A percentile compares a stretch with the other conserved stretches of the same genome.
Conservation (phyloP, 2,797 vertebrate species). For the Molossus alvarezi region DNA sequence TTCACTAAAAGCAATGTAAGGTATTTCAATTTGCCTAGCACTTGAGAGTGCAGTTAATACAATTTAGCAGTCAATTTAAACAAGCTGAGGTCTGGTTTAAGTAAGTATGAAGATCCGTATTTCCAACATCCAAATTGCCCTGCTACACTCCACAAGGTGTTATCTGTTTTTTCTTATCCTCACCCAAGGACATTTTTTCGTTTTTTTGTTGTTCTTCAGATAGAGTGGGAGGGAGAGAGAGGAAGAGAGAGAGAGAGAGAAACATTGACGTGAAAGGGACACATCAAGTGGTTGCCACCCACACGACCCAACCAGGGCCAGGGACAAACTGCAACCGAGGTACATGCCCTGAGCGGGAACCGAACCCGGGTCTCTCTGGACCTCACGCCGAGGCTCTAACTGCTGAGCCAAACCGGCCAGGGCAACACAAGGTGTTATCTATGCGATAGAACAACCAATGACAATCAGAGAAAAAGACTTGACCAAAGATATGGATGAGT, state of each 20-base stretch:
- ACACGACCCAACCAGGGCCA: too few species aligned
- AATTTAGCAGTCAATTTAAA: constrained; percentile 62
- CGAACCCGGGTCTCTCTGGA: too few species aligned
- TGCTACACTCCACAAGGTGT: neutral
- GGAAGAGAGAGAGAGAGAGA: too few species aligned
- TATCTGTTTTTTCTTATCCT: neutral
- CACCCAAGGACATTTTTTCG: too few species aligned
- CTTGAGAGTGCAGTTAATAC: constrained; percentile 26
- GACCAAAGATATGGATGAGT: constrained; percentile 35
- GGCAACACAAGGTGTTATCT: neutral
- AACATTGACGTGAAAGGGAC: too few species aligned
- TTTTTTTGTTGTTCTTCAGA: too few species aligned
- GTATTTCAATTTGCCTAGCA: constrained; percentile 31
- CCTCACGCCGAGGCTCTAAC: too few species aligned
- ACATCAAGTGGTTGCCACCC: too few species aligned
- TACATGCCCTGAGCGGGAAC: too few species aligned
- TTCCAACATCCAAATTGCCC: neutral
- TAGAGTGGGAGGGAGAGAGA: too few species aligned
- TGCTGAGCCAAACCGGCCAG: too few species aligned
- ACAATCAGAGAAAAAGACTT: constrained; percentile 47
- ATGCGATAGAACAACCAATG: neutral
- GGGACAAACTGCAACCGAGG: too few species aligned
- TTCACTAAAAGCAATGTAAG: constrained; percentile 62
- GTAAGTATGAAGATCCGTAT: constrained; percentile 14
- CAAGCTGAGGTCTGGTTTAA: constrained; percentile 49